Percentiles rank a stretch among this genome's conserved stretches.
phyloP scores from a whole-genome alignment of 92 coral and sea anemone genomes.

The Chrysogorgia sp. region DNA sequence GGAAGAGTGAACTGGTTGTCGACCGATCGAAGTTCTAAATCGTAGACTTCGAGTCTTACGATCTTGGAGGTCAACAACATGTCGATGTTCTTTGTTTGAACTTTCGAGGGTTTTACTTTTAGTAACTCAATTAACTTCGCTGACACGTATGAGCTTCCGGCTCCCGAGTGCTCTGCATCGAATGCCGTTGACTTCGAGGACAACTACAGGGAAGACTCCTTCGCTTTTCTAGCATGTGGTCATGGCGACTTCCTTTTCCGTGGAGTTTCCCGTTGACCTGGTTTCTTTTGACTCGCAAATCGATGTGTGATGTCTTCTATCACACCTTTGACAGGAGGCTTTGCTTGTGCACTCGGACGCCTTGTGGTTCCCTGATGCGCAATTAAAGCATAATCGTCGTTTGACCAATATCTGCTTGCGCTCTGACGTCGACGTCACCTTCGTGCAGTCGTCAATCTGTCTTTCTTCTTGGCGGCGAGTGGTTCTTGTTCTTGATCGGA shows the following conservation, averaged over 20 bases:
- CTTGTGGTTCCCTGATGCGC: slow-evolving; percentile 52
- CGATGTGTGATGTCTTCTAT: slow-evolving; percentile 56
- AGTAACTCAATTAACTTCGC: slow-evolving; percentile 39
- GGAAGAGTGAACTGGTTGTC: slow-evolving; percentile 55
- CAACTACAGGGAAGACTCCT: slow-evolving; percentile 51
- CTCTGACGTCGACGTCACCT: slow-evolving; percentile 39
- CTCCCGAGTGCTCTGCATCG: slow-evolving; percentile 48
- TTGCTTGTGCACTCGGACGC: slow-evolving; percentile 50
- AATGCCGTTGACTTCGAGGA: slow-evolving; percentile 29
- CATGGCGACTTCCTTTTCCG: slow-evolving; percentile 37
- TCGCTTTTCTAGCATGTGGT: slow-evolving; percentile 25
- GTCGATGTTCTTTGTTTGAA: slow-evolving; percentile 52
- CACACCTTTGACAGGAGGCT: slow-evolving; percentile 54
- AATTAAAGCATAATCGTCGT: slow-evolving; percentile 66
- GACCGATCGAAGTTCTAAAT: slow-evolving; percentile 46
- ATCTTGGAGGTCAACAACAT: slow-evolving; percentile 62
- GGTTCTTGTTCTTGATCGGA: slow-evolving; percentile 25
- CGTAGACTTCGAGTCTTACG: slow-evolving; percentile 48
- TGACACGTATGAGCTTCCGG: no score
- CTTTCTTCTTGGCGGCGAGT: not conserved
- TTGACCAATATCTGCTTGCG: slow-evolving; percentile 55
- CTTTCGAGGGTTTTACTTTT: slow-evolving; percentile 41
- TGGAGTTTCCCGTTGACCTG: slow-evolving; percentile 8
- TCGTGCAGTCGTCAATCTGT: slow-evolving; percentile 37
- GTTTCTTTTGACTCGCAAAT: slow-evolving; percentile 41